A percentile compares a stretch with the other conserved stretches of the same genome.
These are phyloP conservation scores for Tetrax tetrax DNA, from an alignment of 2,113 vertebrate genomes.

Conservation along the genomic window DNA sequence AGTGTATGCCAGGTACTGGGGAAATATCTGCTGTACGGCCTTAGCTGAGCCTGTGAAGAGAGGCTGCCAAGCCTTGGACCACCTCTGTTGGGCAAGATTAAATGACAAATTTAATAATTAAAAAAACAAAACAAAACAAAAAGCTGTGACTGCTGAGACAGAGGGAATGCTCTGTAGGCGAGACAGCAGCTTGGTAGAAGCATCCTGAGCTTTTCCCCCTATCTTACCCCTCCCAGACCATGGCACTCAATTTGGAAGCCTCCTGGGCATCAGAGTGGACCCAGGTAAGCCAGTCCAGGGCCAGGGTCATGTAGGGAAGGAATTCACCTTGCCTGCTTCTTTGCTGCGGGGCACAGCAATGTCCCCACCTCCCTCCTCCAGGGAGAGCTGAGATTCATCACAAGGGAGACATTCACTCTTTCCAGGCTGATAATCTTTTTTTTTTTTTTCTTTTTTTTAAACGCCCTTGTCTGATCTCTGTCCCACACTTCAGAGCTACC, in stretches of 20 bases:
- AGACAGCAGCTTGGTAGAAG: not conserved
- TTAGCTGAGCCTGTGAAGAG: not conserved
- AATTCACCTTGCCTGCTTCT: not conserved
- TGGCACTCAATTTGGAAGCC: not conserved
- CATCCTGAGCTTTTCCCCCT: not conserved
- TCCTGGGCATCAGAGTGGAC: not conserved
- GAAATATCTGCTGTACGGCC: not conserved
- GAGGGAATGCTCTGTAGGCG: not conserved
- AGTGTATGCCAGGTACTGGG: not conserved
- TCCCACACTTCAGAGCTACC: constrained; percentile 1
- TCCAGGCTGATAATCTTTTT: not conserved
- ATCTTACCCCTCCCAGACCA: not conserved
- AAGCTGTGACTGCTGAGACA: not conserved
- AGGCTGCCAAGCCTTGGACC: not conserved
- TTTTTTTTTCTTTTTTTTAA: not conserved
- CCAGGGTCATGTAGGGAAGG: not conserved
- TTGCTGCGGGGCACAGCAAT: not conserved
- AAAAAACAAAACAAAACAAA: not conserved
- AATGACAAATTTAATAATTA: not conserved
- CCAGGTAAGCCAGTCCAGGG: constrained; percentile 12
- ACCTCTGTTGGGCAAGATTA: rapidly evolving
- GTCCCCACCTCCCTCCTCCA: not conserved
- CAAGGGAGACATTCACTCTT: not conserved
- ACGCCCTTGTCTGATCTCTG: not conserved
- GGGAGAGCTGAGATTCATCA: constrained; percentile 1